Conservation (phyloP, 2,797 vertebrate genomes). For the Pempheris klunzingeri region DNA sequence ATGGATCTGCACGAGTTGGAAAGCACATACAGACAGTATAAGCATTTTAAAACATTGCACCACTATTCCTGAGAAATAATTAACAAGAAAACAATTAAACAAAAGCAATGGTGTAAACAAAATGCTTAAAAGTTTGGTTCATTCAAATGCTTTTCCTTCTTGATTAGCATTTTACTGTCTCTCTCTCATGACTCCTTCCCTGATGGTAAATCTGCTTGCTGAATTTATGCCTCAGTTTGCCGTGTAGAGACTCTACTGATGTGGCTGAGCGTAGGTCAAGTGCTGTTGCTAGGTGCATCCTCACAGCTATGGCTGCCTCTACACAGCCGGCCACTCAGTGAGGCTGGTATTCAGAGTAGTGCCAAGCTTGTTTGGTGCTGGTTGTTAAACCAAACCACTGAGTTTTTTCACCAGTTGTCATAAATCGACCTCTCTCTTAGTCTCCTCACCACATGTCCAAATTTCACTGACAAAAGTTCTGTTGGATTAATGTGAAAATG, state of each 20-base stretch:
- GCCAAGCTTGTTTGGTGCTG: too few relatives aligned
- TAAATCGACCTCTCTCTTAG: too few relatives aligned
- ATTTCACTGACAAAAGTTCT: too few relatives aligned
- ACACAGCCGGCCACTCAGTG: constrained; percentile 15
- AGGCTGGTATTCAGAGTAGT: too few relatives aligned
- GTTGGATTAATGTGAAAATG: too few relatives aligned
- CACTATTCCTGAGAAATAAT: not conserved
- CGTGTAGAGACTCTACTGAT: constrained; percentile 46
- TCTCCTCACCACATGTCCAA: too few relatives aligned
- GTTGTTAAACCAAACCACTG: too few relatives aligned
- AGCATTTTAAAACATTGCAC: not conserved
- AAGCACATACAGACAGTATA: not conserved
- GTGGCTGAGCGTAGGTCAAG: constrained; percentile 63
- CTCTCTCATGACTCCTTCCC: not conserved
- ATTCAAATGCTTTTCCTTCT: not conserved
- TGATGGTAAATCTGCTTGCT: constrained; percentile 25
- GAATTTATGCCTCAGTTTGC: constrained; percentile 34
- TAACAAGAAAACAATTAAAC: not conserved
- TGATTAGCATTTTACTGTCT: not conserved
- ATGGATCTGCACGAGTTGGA: not conserved
- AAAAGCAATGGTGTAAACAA: not conserved
- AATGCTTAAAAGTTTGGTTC: not conserved
- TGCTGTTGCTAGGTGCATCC: constrained; percentile 53
- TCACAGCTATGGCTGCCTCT: constrained; percentile 39
- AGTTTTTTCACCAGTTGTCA: too few relatives aligned